phyloP scores from a whole-genome alignment of 37 sponge, comb jelly and placozoan species.

The Theonella swinhoei region DNA sequence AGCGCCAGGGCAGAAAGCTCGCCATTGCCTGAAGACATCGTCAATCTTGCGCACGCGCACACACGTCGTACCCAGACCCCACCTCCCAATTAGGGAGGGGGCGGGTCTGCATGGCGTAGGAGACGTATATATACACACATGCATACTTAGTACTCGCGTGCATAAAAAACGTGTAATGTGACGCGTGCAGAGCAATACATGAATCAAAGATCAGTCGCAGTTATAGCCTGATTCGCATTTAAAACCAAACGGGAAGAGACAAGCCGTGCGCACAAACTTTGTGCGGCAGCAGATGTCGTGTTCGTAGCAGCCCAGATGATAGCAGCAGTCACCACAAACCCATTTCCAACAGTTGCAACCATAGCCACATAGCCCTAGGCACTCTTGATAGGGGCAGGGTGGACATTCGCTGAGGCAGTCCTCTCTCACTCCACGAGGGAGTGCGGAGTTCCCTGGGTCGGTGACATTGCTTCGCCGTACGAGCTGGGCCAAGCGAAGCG shows the following conservation, averaged over 20 bases:
- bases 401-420: constrained; percentile 54
- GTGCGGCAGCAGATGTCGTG: constrained; percentile 84
- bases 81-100: too few relatives aligned
- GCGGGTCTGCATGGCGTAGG: neutral
- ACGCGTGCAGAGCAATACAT: too few relatives aligned
- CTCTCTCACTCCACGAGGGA: neutral
- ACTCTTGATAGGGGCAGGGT: constrained; percentile 67
- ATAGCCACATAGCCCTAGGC: constrained; percentile 82
- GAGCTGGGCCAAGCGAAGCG: constrained; percentile 14
- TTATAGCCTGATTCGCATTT: constrained; percentile 55
- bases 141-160: neutral
- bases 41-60: neutral
- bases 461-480: neutral
- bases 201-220: constrained; percentile 27
- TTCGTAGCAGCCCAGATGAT: constrained; percentile 79
- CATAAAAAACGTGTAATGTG: too few relatives aligned
- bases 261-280: constrained; percentile 40
- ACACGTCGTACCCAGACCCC: too few relatives aligned
- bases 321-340: constrained; percentile 91
- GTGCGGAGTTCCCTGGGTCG: neutral
- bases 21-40: neutral
- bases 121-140: neutral
- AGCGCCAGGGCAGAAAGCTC: constrained; percentile 79
- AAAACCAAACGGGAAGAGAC: constrained; percentile 64
- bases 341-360: constrained; percentile 83